Conservation (phyloP, 2,797 vertebrate genomes). For the Sebastolobus alascanus region DNA sequence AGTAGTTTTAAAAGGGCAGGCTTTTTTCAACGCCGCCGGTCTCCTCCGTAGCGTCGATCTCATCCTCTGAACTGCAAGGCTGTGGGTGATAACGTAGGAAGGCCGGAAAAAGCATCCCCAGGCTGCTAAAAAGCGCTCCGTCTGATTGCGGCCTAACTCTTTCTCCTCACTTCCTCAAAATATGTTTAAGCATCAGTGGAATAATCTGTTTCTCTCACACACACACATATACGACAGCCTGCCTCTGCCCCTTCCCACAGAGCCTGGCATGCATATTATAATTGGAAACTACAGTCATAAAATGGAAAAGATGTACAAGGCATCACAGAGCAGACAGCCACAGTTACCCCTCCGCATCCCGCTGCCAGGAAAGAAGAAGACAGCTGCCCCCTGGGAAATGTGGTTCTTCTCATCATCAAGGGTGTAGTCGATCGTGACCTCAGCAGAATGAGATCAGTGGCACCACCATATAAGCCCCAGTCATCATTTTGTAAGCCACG, state of each 20-base stretch:
- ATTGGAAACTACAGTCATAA: slow-evolving; percentile 37
- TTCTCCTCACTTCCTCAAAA: background rate
- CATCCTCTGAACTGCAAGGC: no score
- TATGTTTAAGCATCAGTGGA: slow-evolving; percentile 1
- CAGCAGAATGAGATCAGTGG: slow-evolving; percentile 57
- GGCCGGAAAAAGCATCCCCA: background rate
- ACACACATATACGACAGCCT: background rate
- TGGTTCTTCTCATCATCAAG: slow-evolving; percentile 45
- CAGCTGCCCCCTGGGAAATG: slow-evolving; percentile 49
- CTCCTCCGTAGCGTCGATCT: no score
- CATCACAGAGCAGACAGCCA: slow-evolving; percentile 28
- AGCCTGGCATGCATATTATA: slow-evolving; percentile 19
- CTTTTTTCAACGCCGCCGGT: no score
- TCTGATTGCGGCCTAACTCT: background rate
- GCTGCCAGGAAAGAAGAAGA: slow-evolving; percentile 49
- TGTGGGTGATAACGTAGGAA: no score
- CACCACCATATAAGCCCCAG: slow-evolving; percentile 19
- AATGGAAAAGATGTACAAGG: slow-evolving; percentile 18
- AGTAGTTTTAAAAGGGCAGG: no score
- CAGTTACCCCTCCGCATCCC: slow-evolving; percentile 18
- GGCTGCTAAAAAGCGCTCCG: background rate
- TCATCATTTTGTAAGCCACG: slow-evolving; percentile 45
- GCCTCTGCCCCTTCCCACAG: slow-evolving; percentile 3
- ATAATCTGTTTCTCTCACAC: background rate
- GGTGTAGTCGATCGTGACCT: slow-evolving; percentile 57